phyloP scores from a whole-genome alignment of 2,113 vertebrate genomes.

The Rissa tridactyla region DNA sequence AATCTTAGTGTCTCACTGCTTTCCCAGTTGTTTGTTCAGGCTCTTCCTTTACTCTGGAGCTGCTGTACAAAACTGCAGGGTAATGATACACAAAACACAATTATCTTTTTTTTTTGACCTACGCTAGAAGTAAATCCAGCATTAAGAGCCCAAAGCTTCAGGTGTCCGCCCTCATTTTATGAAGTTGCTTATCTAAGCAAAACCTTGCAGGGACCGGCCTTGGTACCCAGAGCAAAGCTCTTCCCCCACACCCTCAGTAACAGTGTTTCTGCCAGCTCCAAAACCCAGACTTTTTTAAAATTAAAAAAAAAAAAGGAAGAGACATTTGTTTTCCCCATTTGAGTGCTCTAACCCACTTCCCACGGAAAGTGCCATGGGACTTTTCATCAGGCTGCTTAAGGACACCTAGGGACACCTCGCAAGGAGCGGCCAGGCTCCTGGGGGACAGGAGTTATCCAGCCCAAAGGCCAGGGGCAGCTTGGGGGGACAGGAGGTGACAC shows the following conservation, averaged over 20 bases:
- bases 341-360: not conserved
- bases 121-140: not conserved
- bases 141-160: not conserved
- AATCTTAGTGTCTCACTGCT: not conserved
- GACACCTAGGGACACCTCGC: not conserved
- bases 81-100: not conserved
- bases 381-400: not conserved
- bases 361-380: rapidly evolving
- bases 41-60: not conserved
- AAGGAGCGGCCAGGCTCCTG: not conserved
- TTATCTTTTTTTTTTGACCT: not conserved
- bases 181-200: not conserved
- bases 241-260: not conserved
- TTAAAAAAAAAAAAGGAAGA: not conserved
- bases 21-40: slow-evolving; percentile 42
- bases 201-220: not conserved
- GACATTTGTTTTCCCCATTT: not conserved
- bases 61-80: not conserved
- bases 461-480: not conserved
- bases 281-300: not conserved
- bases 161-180: not conserved
- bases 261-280: not conserved
- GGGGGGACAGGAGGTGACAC: not conserved
- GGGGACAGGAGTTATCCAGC: not conserved
- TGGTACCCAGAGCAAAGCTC: not conserved